Percentiles rank a stretch among this genome's conserved stretches.
Evolutionary conservation across 1,140 invertebrate species (phyloP).

Genomic region (Dolichoris vasculosae): DNA sequence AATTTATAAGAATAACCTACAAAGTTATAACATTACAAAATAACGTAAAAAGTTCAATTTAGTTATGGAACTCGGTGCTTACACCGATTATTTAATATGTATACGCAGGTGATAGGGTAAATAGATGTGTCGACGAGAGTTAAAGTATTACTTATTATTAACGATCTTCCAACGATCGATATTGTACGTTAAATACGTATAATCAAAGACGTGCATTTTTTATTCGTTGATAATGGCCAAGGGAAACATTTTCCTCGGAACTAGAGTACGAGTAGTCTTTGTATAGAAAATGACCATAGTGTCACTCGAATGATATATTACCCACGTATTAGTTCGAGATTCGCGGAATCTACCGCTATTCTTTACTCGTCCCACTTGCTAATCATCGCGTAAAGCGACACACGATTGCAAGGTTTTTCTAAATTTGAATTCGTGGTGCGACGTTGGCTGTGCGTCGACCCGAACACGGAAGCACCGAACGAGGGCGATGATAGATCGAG

Average conservation of each 20-base stretch:
- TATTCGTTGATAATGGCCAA: not conserved
- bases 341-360: slow-evolving; percentile 42
- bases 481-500: too few species aligned
- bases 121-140: too few species aligned
- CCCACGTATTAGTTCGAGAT: not conserved
- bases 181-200: too few species aligned
- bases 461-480: not conserved
- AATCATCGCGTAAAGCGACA: slow-evolving; percentile 22
- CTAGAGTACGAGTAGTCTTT: not conserved
- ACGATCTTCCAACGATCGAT: too few species aligned
- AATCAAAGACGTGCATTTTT: not conserved
- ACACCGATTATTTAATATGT: too few species aligned
- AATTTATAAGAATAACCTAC: too few species aligned
- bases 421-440: slow-evolving; percentile 15
- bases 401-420: not conserved
- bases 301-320: not conserved
- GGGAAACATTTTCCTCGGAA: not conserved
- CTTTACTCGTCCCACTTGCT: slow-evolving; percentile 30
- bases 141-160: too few species aligned
- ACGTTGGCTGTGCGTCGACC: not conserved
- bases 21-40: too few species aligned
- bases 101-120: too few species aligned
- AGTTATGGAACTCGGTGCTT: too few species aligned
- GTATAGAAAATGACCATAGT: not conserved
- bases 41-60: too few species aligned